Base-by-base conservation (phyloP, 2,888 invertebrate species). In the Sphinx pinastri region DNA sequence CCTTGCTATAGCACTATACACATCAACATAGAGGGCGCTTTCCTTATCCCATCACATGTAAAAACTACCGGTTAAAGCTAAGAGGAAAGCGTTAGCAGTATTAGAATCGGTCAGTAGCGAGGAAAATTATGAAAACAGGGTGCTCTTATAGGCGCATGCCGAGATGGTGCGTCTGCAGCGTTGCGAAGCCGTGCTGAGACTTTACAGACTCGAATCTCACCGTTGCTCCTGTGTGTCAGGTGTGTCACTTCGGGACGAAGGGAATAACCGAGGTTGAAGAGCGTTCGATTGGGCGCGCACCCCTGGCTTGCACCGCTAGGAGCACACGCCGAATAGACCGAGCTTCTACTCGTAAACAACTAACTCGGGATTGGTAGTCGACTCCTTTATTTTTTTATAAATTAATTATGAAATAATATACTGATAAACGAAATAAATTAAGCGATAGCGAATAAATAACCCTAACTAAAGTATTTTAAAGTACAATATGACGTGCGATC, bases 31-130 rank as follows among this genome's bases (percentile, higher is more conserved):
- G 95, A 95, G 96, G 96, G 96, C 96, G 95, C 95, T 95, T 96
- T 96, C 96, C 96, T 96, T 96, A 96, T 96, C 96, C 96, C 96
- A 96, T 95, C 95, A 95, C 95, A 92, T 90, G 81, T 82, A 88
- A 85, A 81, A 82, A 86, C 87, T 89, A 87, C 80, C 80, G 79
- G 90, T 93, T 89, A 91, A 88, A 88, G 91, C 91, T 88, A 83
- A 90, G 88, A 87, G 81, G 83, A 79, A 94, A 94, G 94, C 94
- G 84, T 93, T 94, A 93, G 87, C 84, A 82, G 77, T 78, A 88
- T 94, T 93, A 94, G 86, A 86, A 77, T 85, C 82, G 84, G 87
- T 93, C 77, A 94, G 91, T 91, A 83, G 91, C 92, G 81, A 81
- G 84, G 90, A 93, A 91, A 89, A 86, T 92, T 93, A 92, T 47